phyloP scores from a whole-genome alignment of 2,888 invertebrate species.

The Netelia fuscicornis region DNA sequence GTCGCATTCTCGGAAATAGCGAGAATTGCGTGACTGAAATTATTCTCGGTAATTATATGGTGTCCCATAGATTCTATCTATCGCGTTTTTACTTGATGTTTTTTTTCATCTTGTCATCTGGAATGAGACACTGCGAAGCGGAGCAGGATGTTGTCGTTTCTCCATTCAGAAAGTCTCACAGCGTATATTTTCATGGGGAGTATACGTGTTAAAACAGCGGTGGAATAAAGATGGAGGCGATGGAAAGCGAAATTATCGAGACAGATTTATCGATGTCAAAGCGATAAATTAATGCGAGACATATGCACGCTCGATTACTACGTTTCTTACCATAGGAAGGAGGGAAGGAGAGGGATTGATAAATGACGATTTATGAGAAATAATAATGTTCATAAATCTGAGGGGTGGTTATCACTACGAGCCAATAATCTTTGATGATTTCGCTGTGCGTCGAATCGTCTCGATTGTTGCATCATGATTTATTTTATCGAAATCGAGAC shows the following conservation, averaged over 20 bases:
- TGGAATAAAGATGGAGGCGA: conserved; percentile 8
- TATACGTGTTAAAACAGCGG: conserved; percentile 24
- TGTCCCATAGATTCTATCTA: conserved; percentile 3
- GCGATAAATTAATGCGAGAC: conserved; percentile 24
- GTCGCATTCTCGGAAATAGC: background rate
- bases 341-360: background rate
- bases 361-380: conserved; percentile 4
- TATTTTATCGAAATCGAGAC: background rate
- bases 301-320: background rate
- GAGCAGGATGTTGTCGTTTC: background rate
- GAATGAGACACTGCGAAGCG: background rate
- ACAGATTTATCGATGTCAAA: conserved; percentile 11
- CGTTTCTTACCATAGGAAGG: background rate
- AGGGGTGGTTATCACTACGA: background rate
- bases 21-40: conserved; percentile 35
- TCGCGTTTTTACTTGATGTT: conserved; percentile 1
- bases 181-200: conserved; percentile 51
- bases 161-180: conserved; percentile 17
- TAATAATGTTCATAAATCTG: conserved; percentile 1
- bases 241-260: conserved; percentile 23
- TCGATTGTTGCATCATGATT: background rate
- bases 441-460: background rate
- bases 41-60: conserved; percentile 21
- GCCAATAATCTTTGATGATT: conserved; percentile 3
- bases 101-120: background rate